A percentile compares a stretch with the other conserved stretches of the same genome.
Conservation (phyloP, 2,888 invertebrate species). For the Lasioglossum figueresi region DNA sequence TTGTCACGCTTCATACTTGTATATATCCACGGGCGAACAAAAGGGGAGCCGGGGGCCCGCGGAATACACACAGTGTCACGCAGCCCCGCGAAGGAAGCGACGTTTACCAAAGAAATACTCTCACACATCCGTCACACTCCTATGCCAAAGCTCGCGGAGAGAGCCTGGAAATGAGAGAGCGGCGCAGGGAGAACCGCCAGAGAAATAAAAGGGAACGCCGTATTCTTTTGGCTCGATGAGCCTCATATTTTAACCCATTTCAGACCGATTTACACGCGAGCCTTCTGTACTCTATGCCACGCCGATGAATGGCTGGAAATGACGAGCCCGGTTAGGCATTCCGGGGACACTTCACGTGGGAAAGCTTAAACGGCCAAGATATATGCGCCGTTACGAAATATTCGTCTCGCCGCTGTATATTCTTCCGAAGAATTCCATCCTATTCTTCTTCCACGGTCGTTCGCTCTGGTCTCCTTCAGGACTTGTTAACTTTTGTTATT, state of each 20-base stretch:
- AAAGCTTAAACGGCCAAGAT: constrained; percentile 38
- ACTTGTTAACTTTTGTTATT: not conserved
- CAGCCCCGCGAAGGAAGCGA: constrained; percentile 8
- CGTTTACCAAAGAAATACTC: constrained; percentile 58
- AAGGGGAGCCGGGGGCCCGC: constrained; percentile 38
- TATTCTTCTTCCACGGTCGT: not conserved
- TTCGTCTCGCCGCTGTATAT: constrained; percentile 3
- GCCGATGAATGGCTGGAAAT: constrained; percentile 12
- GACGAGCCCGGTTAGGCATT: not conserved
- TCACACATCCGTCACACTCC: constrained; percentile 41
- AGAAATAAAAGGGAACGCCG: constrained; percentile 2
- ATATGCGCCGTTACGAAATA: constrained; percentile 48
- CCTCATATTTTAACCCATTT: constrained; percentile 45
- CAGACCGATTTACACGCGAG: constrained; percentile 15
- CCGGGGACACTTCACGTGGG: constrained; percentile 27
- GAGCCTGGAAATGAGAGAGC: not conserved
- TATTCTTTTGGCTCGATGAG: constrained; percentile 37
- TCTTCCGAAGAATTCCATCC: not conserved
- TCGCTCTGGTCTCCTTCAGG: not conserved
- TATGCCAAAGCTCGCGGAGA: not conserved
- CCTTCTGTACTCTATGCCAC: not conserved
- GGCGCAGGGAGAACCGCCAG: not conserved
- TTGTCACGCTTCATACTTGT: constrained; percentile 64
- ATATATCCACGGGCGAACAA: constrained; percentile 64
- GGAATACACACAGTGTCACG: not conserved